Evolutionary conservation across 2,797 vertebrate species (phyloP).

Genomic region (Danio jaintianensis): DNA sequence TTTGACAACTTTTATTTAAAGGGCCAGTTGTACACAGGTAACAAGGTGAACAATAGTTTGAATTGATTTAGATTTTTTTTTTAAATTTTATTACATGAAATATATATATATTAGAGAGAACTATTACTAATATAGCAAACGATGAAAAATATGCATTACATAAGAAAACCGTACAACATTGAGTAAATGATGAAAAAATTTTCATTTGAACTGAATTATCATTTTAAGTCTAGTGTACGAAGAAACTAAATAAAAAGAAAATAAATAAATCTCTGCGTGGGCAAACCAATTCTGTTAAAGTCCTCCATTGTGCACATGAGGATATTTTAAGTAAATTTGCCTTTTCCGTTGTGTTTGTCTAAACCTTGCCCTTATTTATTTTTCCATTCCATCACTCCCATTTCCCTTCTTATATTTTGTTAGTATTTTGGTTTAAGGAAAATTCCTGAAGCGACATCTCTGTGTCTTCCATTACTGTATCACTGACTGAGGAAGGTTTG

Average conservation of each 20-base stretch:
- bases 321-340: constrained; percentile 60
- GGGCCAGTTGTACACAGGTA: too few relatives aligned
- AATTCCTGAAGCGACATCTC: constrained; percentile 39
- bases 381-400: constrained; percentile 61
- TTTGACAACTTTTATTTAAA: too few relatives aligned
- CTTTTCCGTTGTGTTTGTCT: constrained; percentile 50
- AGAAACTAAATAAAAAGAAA: neutral
- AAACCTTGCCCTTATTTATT: constrained; percentile 54
- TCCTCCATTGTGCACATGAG: constrained; percentile 43
- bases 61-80: too few relatives aligned
- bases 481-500: constrained; percentile 24
- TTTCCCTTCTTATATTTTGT: constrained; percentile 51
- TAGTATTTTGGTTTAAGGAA: constrained; percentile 31
- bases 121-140: too few relatives aligned
- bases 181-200: too few relatives aligned
- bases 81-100: too few relatives aligned
- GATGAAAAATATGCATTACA: too few relatives aligned
- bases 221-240: neutral
- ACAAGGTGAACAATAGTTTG: too few relatives aligned
- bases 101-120: too few relatives aligned
- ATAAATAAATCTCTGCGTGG: constrained; percentile 5
- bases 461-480: constrained; percentile 35
- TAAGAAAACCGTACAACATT: too few relatives aligned
- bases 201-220: too few relatives aligned
- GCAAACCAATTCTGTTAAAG: constrained; percentile 23